Conservation (phyloP, 2,113 vertebrate genomes). For the Phaethornis superciliosus region DNA sequence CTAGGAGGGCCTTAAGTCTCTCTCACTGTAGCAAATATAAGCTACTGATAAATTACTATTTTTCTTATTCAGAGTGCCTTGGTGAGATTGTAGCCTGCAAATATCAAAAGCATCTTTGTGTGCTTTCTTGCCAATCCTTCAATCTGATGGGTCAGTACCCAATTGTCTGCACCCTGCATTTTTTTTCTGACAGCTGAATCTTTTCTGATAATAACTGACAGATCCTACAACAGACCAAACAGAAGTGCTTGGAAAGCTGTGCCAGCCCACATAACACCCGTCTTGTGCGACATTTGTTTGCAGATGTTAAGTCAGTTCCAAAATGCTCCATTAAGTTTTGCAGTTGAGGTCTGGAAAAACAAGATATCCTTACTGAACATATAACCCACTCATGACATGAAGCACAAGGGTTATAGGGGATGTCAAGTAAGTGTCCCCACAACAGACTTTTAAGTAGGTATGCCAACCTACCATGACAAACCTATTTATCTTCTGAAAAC, state of each 20-base stretch:
- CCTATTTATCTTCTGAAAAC: background rate
- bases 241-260: background rate
- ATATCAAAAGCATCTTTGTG: background rate
- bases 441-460: background rate
- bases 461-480: background rate
- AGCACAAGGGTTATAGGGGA: background rate
- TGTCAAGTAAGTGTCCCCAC: background rate
- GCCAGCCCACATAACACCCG: accelerated
- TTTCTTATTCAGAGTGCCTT: background rate
- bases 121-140: background rate
- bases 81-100: background rate
- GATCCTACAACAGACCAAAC: background rate
- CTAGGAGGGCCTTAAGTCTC: background rate
- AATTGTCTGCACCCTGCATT: background rate
- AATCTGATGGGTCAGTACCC: background rate
- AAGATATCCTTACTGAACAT: background rate
- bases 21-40: background rate
- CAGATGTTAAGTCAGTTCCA: background rate
- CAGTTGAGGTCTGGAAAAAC: background rate
- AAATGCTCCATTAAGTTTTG: background rate
- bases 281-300: background rate
- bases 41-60: background rate
- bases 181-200: background rate
- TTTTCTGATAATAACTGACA: background rate
- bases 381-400: background rate